Evolutionary conservation across 2,888 invertebrate species (phyloP).

Genomic region (Brenthis hecate): DNA sequence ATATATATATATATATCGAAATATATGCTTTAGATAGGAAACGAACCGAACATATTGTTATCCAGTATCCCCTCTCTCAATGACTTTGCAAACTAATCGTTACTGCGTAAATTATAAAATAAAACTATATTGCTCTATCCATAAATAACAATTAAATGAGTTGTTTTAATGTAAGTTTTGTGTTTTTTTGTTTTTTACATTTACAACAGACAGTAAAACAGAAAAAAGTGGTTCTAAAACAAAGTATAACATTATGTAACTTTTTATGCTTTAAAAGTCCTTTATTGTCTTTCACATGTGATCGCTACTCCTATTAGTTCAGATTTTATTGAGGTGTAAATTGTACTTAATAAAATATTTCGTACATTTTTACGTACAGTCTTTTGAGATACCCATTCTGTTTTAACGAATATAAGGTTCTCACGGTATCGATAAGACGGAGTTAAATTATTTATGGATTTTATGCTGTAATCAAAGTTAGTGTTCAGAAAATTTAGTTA

Average conservation of each 20-base stretch:
- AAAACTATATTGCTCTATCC: too few relatives aligned
- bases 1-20: too few relatives aligned
- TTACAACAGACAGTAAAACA: background rate
- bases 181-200: background rate
- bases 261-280: constrained; percentile 1
- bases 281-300: constrained; percentile 20
- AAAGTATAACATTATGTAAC: background rate
- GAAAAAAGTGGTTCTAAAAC: background rate
- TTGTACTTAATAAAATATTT: constrained; percentile 19
- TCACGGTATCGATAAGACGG: background rate
- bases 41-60: too few relatives aligned
- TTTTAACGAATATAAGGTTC: constrained; percentile 2
- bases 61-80: too few relatives aligned
- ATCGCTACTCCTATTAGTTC: constrained; percentile 12
- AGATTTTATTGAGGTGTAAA: constrained; percentile 15
- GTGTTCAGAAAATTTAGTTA: too few relatives aligned
- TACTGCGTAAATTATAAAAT: too few relatives aligned
- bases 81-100: too few relatives aligned
- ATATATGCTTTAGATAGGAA: too few relatives aligned
- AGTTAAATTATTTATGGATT: background rate
- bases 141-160: too few relatives aligned
- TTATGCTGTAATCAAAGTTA: too few relatives aligned
- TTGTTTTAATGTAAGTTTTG: too few relatives aligned
- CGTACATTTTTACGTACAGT: background rate
- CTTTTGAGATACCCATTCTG: background rate